These are phyloP conservation scores for Spodoptera picta DNA, from an alignment of 2,888 invertebrate species.

Conservation along the genomic window DNA sequence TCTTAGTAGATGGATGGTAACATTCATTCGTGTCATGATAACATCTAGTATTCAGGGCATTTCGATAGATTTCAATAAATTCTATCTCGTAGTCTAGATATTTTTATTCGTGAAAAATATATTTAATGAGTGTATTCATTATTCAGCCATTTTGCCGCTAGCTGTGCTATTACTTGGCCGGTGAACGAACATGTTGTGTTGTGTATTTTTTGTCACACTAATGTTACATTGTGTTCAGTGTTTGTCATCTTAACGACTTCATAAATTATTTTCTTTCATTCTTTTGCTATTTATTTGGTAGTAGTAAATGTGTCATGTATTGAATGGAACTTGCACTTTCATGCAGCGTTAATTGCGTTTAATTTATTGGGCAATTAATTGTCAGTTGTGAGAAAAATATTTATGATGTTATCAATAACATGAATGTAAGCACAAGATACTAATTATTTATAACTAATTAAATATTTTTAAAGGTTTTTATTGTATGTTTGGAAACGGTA, in stretches of 20 bases:
- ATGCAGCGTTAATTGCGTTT: slow-evolving; percentile 2
- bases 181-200: slow-evolving; percentile 11
- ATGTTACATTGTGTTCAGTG: slow-evolving; percentile 35
- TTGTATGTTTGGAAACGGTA: too few species aligned
- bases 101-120: slow-evolving; percentile 37
- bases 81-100: slow-evolving; percentile 41
- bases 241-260: slow-evolving; percentile 39
- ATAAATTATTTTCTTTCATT: slow-evolving; percentile 27
- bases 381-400: too few species aligned
- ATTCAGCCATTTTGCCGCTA: slow-evolving; percentile 18
- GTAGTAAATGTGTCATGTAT: slow-evolving; percentile 10
- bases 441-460: too few species aligned
- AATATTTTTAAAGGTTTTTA: too few species aligned
- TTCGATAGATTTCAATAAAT: slow-evolving; percentile 59
- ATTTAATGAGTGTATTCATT: slow-evolving; percentile 35
- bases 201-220: slow-evolving; percentile 32
- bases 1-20: slow-evolving; percentile 47
- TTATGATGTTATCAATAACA: too few species aligned
- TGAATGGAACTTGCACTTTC: slow-evolving; percentile 23
- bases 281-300: slow-evolving; percentile 8
- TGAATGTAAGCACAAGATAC: too few species aligned
- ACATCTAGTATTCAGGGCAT: slow-evolving; percentile 59
- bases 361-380: too few species aligned
- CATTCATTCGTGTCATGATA: slow-evolving; percentile 56
- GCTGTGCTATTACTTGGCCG: slow-evolving; percentile 21